These are phyloP conservation scores for Drosophila mayaguana DNA, from an alignment of 2,888 invertebrate species.

Conservation along the genomic window DNA sequence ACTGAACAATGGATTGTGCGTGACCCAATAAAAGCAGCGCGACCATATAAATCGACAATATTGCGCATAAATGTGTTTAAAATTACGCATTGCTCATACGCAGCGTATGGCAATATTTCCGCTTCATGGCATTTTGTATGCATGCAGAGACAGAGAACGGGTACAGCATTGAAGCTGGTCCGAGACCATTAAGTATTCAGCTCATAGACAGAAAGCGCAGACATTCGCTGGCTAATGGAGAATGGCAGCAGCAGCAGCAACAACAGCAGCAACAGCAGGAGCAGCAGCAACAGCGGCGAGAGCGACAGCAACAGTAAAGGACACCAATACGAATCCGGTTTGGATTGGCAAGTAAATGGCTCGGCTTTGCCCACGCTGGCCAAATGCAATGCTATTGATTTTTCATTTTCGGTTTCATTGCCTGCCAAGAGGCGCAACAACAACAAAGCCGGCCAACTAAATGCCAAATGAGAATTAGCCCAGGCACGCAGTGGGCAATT, in stretches of 20 bases:
- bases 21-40: conserved; percentile 33
- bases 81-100: conserved; percentile 81
- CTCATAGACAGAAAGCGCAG: conserved; percentile 48
- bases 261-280: conserved; percentile 4
- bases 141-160: conserved; percentile 24
- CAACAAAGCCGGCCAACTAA: conserved; percentile 44
- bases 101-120: conserved; percentile 78
- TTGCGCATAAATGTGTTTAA: conserved; percentile 76
- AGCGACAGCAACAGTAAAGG: conserved; percentile 15
- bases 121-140: conserved; percentile 64
- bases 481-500: conserved; percentile 57
- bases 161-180: conserved; percentile 26
- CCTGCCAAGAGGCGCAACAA: conserved; percentile 48
- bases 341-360: conserved; percentile 27
- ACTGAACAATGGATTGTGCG: conserved; percentile 45
- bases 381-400: conserved; percentile 79
- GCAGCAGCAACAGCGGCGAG: conserved; percentile 11
- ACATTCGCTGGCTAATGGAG: conserved; percentile 39
- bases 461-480: conserved; percentile 69
- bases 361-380: conserved; percentile 44
- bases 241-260: conserved; percentile 40
- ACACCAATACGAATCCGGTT: conserved; percentile 22
- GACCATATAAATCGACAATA: conserved; percentile 70
- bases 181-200: conserved; percentile 71
- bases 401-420: conserved; percentile 70